Conservation (phyloP, 2,888 invertebrate genomes). For the Cataglyphis rosenhaueri region DNA sequence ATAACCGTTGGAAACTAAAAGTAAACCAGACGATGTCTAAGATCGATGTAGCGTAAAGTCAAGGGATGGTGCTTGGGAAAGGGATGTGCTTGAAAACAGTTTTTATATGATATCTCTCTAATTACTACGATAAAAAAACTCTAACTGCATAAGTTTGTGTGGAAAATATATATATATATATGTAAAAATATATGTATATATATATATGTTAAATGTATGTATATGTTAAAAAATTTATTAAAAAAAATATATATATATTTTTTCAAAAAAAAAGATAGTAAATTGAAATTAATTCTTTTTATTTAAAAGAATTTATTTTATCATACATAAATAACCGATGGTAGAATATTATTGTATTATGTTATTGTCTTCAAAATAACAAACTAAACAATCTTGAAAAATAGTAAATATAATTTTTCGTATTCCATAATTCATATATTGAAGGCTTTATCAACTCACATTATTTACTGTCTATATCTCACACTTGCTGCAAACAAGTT, state of each 20-base stretch:
- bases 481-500: constrained; percentile 29
- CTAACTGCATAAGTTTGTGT: too few relatives aligned
- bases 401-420: neutral
- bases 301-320: neutral
- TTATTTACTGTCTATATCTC: neutral
- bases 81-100: neutral
- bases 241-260: neutral
- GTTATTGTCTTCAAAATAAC: neutral
- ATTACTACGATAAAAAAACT: too few relatives aligned
- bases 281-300: neutral
- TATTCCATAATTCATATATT: neutral
- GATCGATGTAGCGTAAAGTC: constrained; percentile 42
- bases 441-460: constrained; percentile 13
- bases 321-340: neutral
- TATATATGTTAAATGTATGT: neutral
- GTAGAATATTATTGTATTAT: neutral
- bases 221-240: neutral
- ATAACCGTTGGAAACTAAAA: constrained; percentile 19
- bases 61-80: neutral
- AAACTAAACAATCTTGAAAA: neutral
- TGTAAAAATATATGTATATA: too few relatives aligned
- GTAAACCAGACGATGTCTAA: constrained; percentile 33
- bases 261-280: neutral
- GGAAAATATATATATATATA: too few relatives aligned
- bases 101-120: neutral